phyloP scores from a whole-genome alignment of 2,888 invertebrate genomes.

The Ochropleura plecta region DNA sequence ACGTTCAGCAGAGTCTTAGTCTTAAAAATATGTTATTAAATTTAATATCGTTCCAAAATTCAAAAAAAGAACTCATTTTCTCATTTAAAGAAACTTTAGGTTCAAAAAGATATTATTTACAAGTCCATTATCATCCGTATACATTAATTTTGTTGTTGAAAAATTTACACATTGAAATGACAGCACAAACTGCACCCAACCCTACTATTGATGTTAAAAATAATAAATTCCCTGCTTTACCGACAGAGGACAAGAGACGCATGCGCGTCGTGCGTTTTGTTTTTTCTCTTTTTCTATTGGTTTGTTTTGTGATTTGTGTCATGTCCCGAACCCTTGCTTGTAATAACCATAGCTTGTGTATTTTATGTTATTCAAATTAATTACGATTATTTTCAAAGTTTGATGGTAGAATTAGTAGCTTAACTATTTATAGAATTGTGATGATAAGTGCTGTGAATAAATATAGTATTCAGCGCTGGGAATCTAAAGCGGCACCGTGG shows the following conservation, averaged over 20 bases:
- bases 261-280: conserved; percentile 84
- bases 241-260: conserved; percentile 81
- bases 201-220: conserved; percentile 75
- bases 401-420: conserved; percentile 84
- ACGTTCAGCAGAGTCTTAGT: too few species aligned
- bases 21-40: too few species aligned
- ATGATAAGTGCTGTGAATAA: conserved; percentile 90
- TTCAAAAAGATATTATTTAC: not conserved
- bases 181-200: conserved; percentile 49
- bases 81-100: too few species aligned
- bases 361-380: conserved; percentile 83
- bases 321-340: conserved; percentile 86
- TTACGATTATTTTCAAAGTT: conserved; percentile 77
- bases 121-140: not conserved
- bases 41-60: too few species aligned
- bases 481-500: conserved; percentile 91
- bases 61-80: too few species aligned
- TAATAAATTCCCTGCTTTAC: conserved; percentile 77
- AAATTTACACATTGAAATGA: conserved; percentile 19
- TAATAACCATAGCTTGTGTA: conserved; percentile 83
- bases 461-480: conserved; percentile 88
- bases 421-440: conserved; percentile 87
- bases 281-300: conserved; percentile 87
- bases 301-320: conserved; percentile 89
- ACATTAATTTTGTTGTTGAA: not conserved